A percentile compares a stretch with the other conserved stretches of the same genome.
Evolutionary conservation across 2,888 invertebrate genomes (phyloP).

Genomic region (Melolontha melolontha): DNA sequence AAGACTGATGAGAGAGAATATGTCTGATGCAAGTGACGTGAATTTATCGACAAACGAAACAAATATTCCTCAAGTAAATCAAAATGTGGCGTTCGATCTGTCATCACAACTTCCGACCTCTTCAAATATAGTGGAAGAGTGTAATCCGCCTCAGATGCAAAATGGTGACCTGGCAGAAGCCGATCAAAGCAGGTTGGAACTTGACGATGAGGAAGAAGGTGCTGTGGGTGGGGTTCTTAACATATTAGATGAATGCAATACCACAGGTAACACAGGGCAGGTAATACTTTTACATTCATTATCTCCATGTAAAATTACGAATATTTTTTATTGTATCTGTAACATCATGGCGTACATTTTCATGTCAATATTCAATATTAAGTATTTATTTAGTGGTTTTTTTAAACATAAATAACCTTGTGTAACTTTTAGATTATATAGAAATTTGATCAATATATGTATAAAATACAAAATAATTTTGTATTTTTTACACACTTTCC

Average conservation of each 20-base stretch:
- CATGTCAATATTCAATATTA: slow-evolving; percentile 12
- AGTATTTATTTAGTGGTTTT: slow-evolving; percentile 12
- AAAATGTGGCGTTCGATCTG: slow-evolving; percentile 40
- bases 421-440: neutral
- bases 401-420: slow-evolving; percentile 24
- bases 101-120: slow-evolving; percentile 26
- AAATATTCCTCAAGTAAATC: slow-evolving; percentile 16
- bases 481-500: too few relatives aligned
- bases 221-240: slow-evolving; percentile 63
- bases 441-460: too few relatives aligned
- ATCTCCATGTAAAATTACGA: slow-evolving; percentile 27
- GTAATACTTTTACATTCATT: slow-evolving; percentile 41
- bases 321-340: slow-evolving; percentile 12
- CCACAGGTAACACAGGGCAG: slow-evolving; percentile 42
- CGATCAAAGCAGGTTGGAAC: slow-evolving; percentile 76
- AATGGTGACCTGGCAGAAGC: slow-evolving; percentile 86
- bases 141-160: slow-evolving; percentile 65
- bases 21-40: slow-evolving; percentile 53
- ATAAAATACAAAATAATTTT: too few relatives aligned
- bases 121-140: slow-evolving; percentile 15
- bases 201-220: slow-evolving; percentile 60
- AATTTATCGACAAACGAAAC: slow-evolving; percentile 29
- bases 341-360: slow-evolving; percentile 12
- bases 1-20: slow-evolving; percentile 59
- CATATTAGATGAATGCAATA: slow-evolving; percentile 41